Evolutionary conservation across 2,113 vertebrate genomes (phyloP).

Genomic region (Semnornis frantzii): DNA sequence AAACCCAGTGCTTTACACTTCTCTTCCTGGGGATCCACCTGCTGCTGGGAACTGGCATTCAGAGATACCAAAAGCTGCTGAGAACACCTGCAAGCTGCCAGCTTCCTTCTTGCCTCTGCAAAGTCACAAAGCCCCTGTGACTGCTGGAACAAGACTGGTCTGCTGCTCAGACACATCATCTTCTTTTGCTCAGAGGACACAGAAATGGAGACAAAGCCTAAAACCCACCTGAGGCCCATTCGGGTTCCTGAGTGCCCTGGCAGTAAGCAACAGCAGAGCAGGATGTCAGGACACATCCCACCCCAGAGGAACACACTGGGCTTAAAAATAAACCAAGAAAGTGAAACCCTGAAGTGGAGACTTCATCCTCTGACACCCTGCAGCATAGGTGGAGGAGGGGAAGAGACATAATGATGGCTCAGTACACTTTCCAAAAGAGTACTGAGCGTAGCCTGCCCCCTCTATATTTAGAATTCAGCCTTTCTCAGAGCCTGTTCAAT

Average conservation of each 20-base stretch:
- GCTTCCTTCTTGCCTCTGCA: not conserved
- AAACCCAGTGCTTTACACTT: too few species aligned
- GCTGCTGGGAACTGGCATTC: not conserved
- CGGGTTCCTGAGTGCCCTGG: accelerated
- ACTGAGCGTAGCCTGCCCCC: not conserved
- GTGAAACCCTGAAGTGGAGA: not conserved
- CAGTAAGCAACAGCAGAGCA: not conserved
- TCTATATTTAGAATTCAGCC: constrained; percentile 22
- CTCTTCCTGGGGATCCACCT: not conserved
- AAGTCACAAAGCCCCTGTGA: not conserved
- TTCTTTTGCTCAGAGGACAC: not conserved
- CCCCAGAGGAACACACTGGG: not conserved
- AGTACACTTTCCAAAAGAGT: constrained; percentile 48
- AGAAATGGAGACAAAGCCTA: not conserved
- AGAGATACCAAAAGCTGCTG: not conserved
- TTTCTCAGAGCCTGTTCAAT: not conserved
- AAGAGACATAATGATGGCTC: not conserved
- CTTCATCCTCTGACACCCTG: constrained; percentile 12
- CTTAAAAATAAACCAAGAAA: constrained; percentile 6
- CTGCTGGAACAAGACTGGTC: not conserved
- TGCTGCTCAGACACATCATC: not conserved
- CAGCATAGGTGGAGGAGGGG: not conserved
- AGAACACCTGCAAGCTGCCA: not conserved
- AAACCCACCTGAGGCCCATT: not conserved
- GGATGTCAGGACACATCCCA: constrained; percentile 17